These are phyloP conservation scores for Bellardia pandia DNA, from an alignment of 2,888 invertebrate species.

Conservation along the genomic window DNA sequence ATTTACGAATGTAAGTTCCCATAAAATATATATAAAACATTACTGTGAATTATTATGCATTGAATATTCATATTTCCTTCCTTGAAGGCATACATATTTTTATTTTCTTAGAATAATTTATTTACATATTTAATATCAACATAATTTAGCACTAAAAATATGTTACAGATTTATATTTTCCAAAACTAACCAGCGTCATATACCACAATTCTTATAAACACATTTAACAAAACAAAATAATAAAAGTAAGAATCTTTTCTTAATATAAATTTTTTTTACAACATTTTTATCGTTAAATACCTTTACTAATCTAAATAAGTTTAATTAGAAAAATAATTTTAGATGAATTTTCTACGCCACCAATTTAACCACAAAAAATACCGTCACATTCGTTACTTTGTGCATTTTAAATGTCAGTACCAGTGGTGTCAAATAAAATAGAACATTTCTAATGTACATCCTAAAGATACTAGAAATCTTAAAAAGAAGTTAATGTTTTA, in stretches of 20 bases:
- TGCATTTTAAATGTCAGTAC: neutral
- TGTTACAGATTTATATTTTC: neutral
- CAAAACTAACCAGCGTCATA: neutral
- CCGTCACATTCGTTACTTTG: neutral
- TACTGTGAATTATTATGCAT: too few species aligned
- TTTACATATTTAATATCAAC: neutral
- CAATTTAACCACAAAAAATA: constrained; percentile 22
- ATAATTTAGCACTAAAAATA: neutral
- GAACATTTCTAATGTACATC: neutral
- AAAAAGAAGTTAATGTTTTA: too few species aligned
- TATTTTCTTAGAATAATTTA: too few species aligned
- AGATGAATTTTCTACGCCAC: constrained; percentile 7
- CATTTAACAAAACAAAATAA: neutral
- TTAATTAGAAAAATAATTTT: constrained; percentile 30
- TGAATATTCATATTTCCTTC: too few species aligned
- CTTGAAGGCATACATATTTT: too few species aligned
- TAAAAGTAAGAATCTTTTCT: constrained; percentile 16
- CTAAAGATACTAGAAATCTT: too few species aligned
- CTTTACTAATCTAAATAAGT: constrained; percentile 16
- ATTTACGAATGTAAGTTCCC: too few species aligned
- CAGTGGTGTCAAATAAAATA: neutral
- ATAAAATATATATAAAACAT: too few species aligned
- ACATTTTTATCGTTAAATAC: constrained; percentile 24
- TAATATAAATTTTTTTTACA: constrained; percentile 2
- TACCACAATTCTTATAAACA: neutral